Percentiles rank a stretch among this genome's conserved stretches.
These are phyloP conservation scores for Melospiza melodia DNA, from an alignment of 2,113 vertebrate species.

Conservation along the genomic window DNA sequence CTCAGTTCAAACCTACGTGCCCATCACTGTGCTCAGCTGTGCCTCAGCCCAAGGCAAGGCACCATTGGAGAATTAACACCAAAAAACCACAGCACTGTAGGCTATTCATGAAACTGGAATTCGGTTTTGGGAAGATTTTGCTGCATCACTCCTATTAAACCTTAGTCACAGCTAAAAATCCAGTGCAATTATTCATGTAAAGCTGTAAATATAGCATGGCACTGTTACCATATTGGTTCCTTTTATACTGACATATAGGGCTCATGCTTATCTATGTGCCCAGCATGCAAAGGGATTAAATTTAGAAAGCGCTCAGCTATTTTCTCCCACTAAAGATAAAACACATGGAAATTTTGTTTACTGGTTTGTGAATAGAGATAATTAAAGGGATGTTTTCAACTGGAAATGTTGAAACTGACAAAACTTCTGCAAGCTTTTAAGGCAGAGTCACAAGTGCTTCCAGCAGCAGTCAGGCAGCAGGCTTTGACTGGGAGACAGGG, in stretches of 20 bases:
- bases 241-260: neutral
- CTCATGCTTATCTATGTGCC: conserved; percentile 22
- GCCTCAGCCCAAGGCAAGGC: neutral
- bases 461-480: neutral
- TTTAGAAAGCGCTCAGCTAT: conserved; percentile 9
- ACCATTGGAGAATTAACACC: neutral
- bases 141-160: neutral
- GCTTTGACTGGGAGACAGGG: neutral
- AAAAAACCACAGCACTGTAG: neutral
- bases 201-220: neutral
- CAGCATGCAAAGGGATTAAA: neutral
- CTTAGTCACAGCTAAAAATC: neutral
- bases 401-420: neutral
- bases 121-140: neutral
- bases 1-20: neutral
- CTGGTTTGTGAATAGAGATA: conserved; percentile 4
- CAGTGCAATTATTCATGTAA: neutral
- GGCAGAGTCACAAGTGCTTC: neutral
- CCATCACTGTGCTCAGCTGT: accelerated
- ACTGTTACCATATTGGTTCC: neutral
- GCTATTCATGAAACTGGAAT: neutral
- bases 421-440: neutral
- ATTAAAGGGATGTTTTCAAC: neutral
- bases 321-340: conserved; percentile 18
- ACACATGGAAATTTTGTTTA: conserved; percentile 7